These are phyloP conservation scores for Rhagophthalmus giganteus DNA, from an alignment of 2,888 invertebrate genomes.

Conservation along the genomic window DNA sequence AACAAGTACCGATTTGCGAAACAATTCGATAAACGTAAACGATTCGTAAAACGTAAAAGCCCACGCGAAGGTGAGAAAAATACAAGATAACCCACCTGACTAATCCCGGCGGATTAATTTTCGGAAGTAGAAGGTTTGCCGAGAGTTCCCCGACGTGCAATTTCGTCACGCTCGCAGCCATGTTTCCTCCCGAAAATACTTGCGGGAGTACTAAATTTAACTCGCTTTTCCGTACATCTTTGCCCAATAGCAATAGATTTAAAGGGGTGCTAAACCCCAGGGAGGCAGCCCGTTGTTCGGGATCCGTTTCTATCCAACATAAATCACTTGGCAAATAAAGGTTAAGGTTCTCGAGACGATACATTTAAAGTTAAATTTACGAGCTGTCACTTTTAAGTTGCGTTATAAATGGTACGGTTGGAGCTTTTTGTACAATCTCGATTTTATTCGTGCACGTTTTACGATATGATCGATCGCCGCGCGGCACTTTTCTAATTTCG, in stretches of 20 bases:
- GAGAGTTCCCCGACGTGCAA: conserved; percentile 27
- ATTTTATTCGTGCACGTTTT: conserved; percentile 22
- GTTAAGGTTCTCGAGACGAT: conserved; percentile 23
- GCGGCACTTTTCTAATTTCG: conserved; percentile 22
- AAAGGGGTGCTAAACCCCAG: conserved; percentile 45
- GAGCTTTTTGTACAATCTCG: conserved; percentile 29
- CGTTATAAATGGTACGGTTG: conserved; percentile 23
- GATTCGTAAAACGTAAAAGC: conserved; percentile 1
- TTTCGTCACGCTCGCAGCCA: conserved; percentile 31
- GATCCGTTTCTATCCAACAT: conserved; percentile 21
- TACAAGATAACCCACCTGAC: conserved; percentile 21
- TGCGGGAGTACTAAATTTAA: conserved; percentile 43
- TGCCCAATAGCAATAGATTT: conserved; percentile 48
- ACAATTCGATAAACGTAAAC: no score
- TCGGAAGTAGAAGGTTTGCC: conserved; percentile 22
- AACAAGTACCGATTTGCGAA: no score
- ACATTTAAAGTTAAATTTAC: conserved; percentile 30
- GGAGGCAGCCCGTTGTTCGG: conserved; percentile 27
- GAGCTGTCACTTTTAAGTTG: conserved; percentile 31
- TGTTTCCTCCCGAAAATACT: conserved; percentile 33
- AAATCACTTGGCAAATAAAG: conserved; percentile 24
- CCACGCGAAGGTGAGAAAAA: conserved; percentile 21
- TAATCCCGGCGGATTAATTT: conserved; percentile 31
- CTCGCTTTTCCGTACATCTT: conserved; percentile 31
- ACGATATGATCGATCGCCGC: conserved; percentile 26